Percentiles rank a stretch among this genome's conserved stretches.
Conservation (phyloP, 1,140 invertebrate species). For the Heliconius melpomene region DNA sequence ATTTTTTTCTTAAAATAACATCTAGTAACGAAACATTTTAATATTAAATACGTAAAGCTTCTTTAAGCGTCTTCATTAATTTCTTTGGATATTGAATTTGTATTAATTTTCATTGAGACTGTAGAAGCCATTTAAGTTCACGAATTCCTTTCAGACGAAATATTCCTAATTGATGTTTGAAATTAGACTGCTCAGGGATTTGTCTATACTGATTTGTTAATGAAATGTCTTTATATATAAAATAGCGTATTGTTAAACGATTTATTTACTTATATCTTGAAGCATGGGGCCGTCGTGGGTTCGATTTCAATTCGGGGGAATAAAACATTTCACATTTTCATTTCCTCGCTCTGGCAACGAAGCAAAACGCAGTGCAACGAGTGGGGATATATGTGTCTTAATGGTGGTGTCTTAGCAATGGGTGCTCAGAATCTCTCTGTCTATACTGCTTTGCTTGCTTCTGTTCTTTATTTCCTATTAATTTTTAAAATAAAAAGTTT, state of each 20-base stretch:
- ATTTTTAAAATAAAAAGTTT: too few relatives aligned
- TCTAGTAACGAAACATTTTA: neutral
- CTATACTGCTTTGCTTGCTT: too few relatives aligned
- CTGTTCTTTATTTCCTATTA: too few relatives aligned
- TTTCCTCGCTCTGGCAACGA: too few relatives aligned
- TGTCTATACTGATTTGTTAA: constrained; percentile 21
- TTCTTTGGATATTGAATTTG: constrained; percentile 20
- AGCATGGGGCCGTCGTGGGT: too few relatives aligned
- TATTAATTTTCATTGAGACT: constrained; percentile 22
- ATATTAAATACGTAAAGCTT: neutral
- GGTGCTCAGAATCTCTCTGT: too few relatives aligned
- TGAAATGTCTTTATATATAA: constrained; percentile 9
- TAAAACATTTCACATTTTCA: too few relatives aligned
- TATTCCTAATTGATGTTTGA: constrained; percentile 25
- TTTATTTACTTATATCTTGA: neutral
- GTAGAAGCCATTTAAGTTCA: constrained; percentile 28
- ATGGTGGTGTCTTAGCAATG: too few relatives aligned
- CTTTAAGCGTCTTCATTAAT: constrained; percentile 11
- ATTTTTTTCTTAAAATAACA: neutral
- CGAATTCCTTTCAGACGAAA: constrained; percentile 19
- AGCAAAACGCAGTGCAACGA: too few relatives aligned
- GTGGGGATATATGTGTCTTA: too few relatives aligned
- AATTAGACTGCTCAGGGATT: constrained; percentile 28
- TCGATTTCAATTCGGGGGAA: too few relatives aligned
- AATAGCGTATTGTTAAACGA: neutral